Evolutionary conservation across 2,797 vertebrate genomes (phyloP).

Genomic region (Aulostomus chinensis): DNA sequence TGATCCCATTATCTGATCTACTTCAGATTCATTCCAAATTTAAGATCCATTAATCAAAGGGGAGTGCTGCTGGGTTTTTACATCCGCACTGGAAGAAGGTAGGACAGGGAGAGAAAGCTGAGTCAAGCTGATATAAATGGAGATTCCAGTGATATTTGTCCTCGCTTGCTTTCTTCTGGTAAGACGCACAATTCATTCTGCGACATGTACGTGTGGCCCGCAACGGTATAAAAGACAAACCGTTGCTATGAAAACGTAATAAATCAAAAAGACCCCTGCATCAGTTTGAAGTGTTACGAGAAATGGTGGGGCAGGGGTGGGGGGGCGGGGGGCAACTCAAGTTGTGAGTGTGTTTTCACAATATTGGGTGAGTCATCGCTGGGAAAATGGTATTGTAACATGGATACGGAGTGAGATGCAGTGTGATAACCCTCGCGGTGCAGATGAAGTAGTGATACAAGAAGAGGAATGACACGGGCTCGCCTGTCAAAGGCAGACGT

Average conservation of each 20-base stretch:
- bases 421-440: conserved; percentile 31
- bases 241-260: conserved; percentile 19
- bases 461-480: conserved; percentile 17
- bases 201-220: conserved; percentile 13
- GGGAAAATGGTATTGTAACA: conserved; percentile 27
- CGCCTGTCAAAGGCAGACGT: conserved; percentile 55
- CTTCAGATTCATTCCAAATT: conserved; percentile 35
- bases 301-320: conserved; percentile 19
- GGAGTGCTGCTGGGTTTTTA: conserved; percentile 21
- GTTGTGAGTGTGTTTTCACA: conserved; percentile 45
- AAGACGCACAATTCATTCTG: not conserved
- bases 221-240: conserved; percentile 27
- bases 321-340: conserved; percentile 11
- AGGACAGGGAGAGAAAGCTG: conserved; percentile 24
- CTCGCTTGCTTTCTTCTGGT: conserved; percentile 3
- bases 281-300: not conserved
- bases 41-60: conserved; percentile 51
- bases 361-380: conserved; percentile 36
- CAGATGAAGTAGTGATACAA: conserved; percentile 47
- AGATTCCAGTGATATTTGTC: conserved; percentile 26
- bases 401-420: conserved; percentile 35
- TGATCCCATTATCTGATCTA: conserved; percentile 62
- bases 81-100: conserved; percentile 30
- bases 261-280: conserved; percentile 22
- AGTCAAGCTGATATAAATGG: conserved; percentile 27